Evolutionary conservation across 2,797 vertebrate genomes (phyloP).

Genomic region (Manis javanica): DNA sequence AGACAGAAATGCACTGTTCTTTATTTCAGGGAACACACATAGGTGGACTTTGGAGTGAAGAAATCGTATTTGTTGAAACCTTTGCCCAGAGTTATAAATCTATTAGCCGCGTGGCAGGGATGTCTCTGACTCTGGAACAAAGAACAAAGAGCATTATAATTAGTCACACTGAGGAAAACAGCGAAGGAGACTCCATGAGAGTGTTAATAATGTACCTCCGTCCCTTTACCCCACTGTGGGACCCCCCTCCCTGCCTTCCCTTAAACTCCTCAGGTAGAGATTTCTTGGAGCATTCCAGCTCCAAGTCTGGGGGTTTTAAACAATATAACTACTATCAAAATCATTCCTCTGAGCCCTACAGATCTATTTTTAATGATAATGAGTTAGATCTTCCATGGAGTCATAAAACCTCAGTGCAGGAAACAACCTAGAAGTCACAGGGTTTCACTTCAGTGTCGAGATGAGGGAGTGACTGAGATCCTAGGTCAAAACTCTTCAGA

Average conservation of each 20-base stretch:
- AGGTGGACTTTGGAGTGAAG: conserved; percentile 87
- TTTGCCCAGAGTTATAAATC: conserved; percentile 90
- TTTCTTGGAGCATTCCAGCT: neutral
- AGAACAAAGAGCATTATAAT: conserved; percentile 84
- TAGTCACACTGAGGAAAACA: conserved; percentile 78
- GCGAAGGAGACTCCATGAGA: neutral
- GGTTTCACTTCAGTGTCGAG: neutral
- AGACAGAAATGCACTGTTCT: conserved; percentile 75
- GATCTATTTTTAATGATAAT: neutral
- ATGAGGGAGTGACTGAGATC: neutral
- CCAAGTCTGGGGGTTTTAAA: neutral
- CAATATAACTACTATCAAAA: neutral
- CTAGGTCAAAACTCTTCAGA: neutral
- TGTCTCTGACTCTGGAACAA: conserved; percentile 79
- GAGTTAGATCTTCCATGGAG: neutral
- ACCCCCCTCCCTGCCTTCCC: neutral
- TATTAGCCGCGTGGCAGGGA: conserved; percentile 85
- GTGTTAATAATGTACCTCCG: fast-evolving
- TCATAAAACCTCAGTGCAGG: neutral
- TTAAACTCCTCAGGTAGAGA: neutral
- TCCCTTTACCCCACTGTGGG: neutral
- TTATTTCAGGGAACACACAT: conserved; percentile 82
- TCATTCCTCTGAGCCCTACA: neutral
- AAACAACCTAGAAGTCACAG: neutral
- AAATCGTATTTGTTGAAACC: conserved; percentile 89